A percentile compares a stretch with the other conserved stretches of the same genome.
Evolutionary conservation across 2,888 invertebrate genomes (phyloP).

Genomic region (Strigamia crassipes): DNA sequence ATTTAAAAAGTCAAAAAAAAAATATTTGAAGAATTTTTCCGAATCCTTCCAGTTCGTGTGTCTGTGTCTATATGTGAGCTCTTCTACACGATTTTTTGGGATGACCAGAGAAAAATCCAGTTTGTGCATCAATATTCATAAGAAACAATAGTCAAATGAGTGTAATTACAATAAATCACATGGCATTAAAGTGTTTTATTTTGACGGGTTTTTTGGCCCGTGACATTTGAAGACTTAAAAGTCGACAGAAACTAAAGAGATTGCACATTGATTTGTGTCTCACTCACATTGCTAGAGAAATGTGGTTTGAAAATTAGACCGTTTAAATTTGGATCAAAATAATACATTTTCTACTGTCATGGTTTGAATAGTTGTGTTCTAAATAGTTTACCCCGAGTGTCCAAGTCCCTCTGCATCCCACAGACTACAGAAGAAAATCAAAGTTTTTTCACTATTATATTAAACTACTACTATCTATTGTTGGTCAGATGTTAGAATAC

Average conservation of each 20-base stretch:
- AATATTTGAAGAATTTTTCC: constrained; percentile 43
- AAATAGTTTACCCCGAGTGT: constrained; percentile 34
- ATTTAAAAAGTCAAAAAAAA: constrained; percentile 29
- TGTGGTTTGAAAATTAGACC: background rate
- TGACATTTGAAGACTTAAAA: background rate
- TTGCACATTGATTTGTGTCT: too few relatives aligned
- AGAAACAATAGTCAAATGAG: constrained; percentile 34
- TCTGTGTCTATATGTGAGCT: constrained; percentile 47
- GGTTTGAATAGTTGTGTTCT: constrained; percentile 33
- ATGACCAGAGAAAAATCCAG: constrained; percentile 42
- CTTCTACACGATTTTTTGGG: constrained; percentile 45
- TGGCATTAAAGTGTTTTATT: constrained; percentile 35
- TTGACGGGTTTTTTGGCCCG: constrained; percentile 18
- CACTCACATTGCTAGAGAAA: background rate
- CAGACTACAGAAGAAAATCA: constrained; percentile 46
- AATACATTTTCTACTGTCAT: constrained; percentile 38
- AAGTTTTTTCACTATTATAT: constrained; percentile 44
- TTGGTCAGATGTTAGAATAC: constrained; percentile 46
- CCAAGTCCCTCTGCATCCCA: constrained; percentile 47
- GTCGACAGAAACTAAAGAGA: background rate
- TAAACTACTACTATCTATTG: constrained; percentile 43
- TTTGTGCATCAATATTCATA: constrained; percentile 42
- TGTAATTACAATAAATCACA: constrained; percentile 25
- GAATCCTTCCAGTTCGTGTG: constrained; percentile 47
- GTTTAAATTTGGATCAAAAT: constrained; percentile 21